Percentiles rank a stretch among this genome's conserved stretches.
phyloP scores from a whole-genome alignment of 2,113 vertebrate genomes.

The Nothocercus julius region DNA sequence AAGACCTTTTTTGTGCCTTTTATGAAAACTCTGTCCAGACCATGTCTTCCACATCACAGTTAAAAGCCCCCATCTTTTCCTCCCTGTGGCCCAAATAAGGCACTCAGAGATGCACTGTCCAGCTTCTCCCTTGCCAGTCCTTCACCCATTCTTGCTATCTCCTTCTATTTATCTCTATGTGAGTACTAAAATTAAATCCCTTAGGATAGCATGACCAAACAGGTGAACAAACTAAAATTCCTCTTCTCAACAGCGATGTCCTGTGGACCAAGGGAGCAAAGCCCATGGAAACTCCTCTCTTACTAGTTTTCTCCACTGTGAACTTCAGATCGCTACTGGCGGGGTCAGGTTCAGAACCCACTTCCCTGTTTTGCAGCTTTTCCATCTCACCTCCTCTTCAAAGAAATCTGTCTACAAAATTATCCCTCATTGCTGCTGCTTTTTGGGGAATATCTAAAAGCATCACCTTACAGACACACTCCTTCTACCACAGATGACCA shows the following conservation, averaged over 20 bases:
- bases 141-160: neutral
- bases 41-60: neutral
- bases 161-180: neutral
- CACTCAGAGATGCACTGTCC: neutral
- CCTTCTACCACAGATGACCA: neutral
- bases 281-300: neutral
- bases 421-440: neutral
- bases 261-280: neutral
- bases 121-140: neutral
- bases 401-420: neutral
- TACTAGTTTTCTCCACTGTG: neutral
- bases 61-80: neutral
- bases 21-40: neutral
- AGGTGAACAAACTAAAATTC: neutral
- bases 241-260: neutral
- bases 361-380: neutral
- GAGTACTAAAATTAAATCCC: neutral
- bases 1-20: neutral
- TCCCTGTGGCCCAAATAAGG: neutral
- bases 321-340: accelerated
- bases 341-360: neutral
- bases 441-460: neutral
- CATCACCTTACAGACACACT: neutral
- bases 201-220: neutral
- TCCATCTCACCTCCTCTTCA: neutral